Base-by-base conservation (phyloP, 1,140 invertebrate species). In the Apis cerana region DNA sequence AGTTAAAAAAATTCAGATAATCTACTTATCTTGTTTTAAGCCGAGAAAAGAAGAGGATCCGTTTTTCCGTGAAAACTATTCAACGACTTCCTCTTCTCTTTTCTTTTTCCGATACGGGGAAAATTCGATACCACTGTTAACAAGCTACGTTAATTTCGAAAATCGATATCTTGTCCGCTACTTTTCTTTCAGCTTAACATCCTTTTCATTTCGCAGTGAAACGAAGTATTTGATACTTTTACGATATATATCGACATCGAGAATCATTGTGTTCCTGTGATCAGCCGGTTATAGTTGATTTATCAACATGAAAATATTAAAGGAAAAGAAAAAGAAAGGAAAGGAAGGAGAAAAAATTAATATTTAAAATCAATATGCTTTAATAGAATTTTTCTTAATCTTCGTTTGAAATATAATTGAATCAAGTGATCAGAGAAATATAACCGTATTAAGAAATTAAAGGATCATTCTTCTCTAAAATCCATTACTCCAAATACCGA, bases 131-230 rank as follows among this genome's bases (percentile, higher is more conserved):
- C 72, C 43, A 27, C 43, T 21, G 43, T 11, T 62, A 75, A 75
- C 72, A 62, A 62, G 72, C 43, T 23, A 50, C 75, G 19, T 65
- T 77, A 77, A 67, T 77, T 65, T 56, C 50, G 50, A 77, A 77
- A 56, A 77, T 67, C 75, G 62, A 77, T 67, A 48, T 5, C 3
- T 19, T 15, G 48, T 21, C n/a, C 17, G 17, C 19, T 61, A 23
- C 48, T 23, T 75, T 64, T n/a, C 61, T 52, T 68, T 23, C 21
- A 33, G 52, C 33, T 54, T 54, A 52, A 77, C 62, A 77, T 61
- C 48, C 48, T 61, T 75, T 75, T 75, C 43, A 48, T 75, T 64
- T 64, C 23, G 43, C 5, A 12, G 33, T 9, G 50, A 19, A 69
- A 69, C 23, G 23, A n/a, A 27, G 23, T 62, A 4, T 15, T n/a